Conservation (phyloP, 1,140 invertebrate species). For the Drosophila albomicans region DNA sequence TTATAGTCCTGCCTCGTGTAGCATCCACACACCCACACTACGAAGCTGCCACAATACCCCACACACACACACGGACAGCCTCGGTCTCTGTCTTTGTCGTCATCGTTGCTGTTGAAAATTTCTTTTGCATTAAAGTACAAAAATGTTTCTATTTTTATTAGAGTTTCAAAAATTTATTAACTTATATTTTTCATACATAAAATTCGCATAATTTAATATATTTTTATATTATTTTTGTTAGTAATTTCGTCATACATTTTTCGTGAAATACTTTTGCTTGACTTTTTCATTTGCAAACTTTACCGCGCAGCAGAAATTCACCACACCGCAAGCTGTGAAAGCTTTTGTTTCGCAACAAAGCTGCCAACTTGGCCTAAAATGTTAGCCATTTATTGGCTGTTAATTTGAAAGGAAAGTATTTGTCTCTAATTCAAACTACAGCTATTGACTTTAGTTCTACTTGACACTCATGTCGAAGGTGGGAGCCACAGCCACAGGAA, state of each 20-base stretch:
- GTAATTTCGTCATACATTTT: not conserved
- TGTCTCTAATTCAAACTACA: not conserved
- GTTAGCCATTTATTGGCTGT: not conserved
- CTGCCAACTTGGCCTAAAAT: conserved; percentile 36
- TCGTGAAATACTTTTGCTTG: not conserved
- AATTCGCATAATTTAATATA: not conserved
- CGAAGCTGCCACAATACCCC: not conserved
- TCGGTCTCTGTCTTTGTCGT: not conserved
- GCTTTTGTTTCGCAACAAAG: conserved; percentile 1
- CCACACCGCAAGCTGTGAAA: conserved; percentile 31
- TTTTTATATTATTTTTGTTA: not conserved
- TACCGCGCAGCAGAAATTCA: conserved; percentile 19
- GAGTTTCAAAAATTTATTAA: not conserved
- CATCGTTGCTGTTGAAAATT: conserved; percentile 3
- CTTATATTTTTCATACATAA: not conserved
- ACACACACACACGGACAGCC: not conserved
- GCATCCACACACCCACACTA: conserved; percentile 9
- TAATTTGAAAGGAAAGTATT: not conserved
- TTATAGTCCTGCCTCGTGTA: conserved; percentile 65
- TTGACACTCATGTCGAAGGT: conserved; percentile 62
- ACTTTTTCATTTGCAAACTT: not conserved
- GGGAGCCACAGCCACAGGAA: conserved; percentile 62
- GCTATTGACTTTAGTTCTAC: conserved; percentile 25
- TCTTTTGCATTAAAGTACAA: not conserved
- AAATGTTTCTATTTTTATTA: not conserved